Conservation (phyloP, 1,140 invertebrate genomes). For the Rhynchophorus ferrugineus region DNA sequence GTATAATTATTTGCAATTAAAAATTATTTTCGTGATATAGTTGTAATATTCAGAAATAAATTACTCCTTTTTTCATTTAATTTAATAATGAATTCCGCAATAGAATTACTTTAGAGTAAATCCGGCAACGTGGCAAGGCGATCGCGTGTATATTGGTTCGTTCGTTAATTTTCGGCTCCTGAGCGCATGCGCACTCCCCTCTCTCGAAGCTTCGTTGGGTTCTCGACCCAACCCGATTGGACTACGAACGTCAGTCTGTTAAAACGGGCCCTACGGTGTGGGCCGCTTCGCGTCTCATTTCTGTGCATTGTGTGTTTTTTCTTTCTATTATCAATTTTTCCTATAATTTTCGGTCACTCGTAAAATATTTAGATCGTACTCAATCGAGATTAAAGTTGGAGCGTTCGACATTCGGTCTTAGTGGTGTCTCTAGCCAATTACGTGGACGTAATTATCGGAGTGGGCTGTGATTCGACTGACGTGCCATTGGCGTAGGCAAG, state of each 20-base stretch:
- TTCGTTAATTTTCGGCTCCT: slow-evolving; percentile 4
- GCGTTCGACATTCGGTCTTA: neutral
- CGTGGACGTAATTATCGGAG: slow-evolving; percentile 9
- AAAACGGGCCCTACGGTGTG: neutral
- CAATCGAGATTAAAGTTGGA: neutral
- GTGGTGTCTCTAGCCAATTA: neutral
- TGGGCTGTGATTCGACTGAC: slow-evolving; percentile 22
- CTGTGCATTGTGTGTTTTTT: slow-evolving; percentile 2
- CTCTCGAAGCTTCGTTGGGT: slow-evolving; percentile 9
- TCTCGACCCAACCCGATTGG: slow-evolving; percentile 21
- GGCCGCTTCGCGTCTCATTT: neutral
- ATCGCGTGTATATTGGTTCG: slow-evolving; percentile 6
- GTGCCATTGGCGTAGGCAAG: slow-evolving; percentile 19
- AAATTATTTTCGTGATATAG: no score
- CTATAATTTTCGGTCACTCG: neutral
- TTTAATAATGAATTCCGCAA: no score
- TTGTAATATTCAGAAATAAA: no score
- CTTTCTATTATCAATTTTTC: slow-evolving; percentile 2
- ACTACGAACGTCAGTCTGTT: slow-evolving; percentile 15
- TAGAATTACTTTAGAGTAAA: no score
- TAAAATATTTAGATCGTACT: neutral
- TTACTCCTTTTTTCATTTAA: no score
- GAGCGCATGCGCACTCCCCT: slow-evolving; percentile 2
- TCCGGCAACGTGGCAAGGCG: neutral
- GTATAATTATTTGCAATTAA: no score